Evolutionary conservation across 2,113 vertebrate genomes (phyloP), one percentile per base, ranked within the genome.

Genomic region (Hippocampus comes): DNA sequence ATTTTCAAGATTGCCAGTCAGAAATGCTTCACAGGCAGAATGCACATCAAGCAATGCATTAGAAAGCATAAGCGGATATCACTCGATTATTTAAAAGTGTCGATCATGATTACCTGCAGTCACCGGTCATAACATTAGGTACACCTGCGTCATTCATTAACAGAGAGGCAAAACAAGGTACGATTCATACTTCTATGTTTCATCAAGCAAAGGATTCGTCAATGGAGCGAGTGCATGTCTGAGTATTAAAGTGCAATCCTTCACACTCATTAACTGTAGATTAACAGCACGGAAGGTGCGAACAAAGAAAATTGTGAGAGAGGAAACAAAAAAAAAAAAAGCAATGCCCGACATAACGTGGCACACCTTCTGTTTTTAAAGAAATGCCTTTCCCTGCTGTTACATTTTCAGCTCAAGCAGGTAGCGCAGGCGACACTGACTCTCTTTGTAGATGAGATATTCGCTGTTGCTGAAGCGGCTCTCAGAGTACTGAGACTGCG

Each of bases 371-470:
- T 34, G 23, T 23, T 51, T 51, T 51, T 20, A 51, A 20, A 10
- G 49, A 51, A 18, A 20, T 18, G 49, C 17, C 17, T 51, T 51
- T 20, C 51, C 41, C 64, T 41, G 66, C 11, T 1, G 18, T 1
- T 80, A 84, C 89, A 95, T 94, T 8, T 4, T 72, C 9, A 98
- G 74, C 84, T 95, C 93, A 72, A 98, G 84, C 38, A 98, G 93
- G 86, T 92, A 98, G 68, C 95, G 93, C 42, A 98, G 84, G 64
- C 87, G 77, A 75, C 95, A 95, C 86, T 97, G 96, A 78, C 88
- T 97, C 78, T 99, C 95, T 73, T 90, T 86, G 88, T 97, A 98
- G 88, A 97, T 91, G 64, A 98, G 91, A 85, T 97, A 97, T 85
- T 99, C 94, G 1, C 96, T 97, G 89, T 95, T 95, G 55, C 0